These are phyloP conservation scores for Tachystola acroxantha DNA, from an alignment of 2,888 invertebrate genomes.

Conservation along the genomic window DNA sequence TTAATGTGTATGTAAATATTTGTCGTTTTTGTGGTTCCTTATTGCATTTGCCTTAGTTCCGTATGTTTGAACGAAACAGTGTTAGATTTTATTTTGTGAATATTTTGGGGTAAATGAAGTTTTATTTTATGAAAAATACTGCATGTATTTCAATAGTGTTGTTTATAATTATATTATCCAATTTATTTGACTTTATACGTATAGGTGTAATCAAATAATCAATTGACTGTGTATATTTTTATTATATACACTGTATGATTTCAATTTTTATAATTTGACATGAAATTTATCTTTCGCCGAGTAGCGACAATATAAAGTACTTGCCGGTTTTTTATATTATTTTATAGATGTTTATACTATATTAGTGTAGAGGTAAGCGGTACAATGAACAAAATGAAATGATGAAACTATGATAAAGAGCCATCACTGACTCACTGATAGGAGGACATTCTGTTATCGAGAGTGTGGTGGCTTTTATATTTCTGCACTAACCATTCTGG, in stretches of 20 bases:
- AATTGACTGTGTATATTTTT: not conserved
- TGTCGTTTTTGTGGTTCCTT: slow-evolving; percentile 55
- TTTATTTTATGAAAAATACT: not conserved
- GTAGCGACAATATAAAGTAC: not conserved
- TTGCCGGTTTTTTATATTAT: not conserved
- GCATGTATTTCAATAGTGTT: not conserved
- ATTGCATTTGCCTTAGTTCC: slow-evolving; percentile 61
- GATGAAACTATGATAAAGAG: too few relatives aligned
- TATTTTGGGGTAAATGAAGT: slow-evolving; percentile 6
- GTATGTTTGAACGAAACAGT: too few relatives aligned
- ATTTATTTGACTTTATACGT: not conserved
- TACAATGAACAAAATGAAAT: too few relatives aligned
- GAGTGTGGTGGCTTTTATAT: not conserved
- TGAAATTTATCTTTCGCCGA: not conserved
- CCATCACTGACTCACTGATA: too few relatives aligned
- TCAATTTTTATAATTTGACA: not conserved
- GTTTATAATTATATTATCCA: not conserved
- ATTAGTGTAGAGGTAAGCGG: too few relatives aligned
- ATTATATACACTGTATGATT: not conserved
- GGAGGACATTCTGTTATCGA: not conserved
- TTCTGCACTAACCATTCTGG: slow-evolving; percentile 2
- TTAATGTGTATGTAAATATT: slow-evolving; percentile 1
- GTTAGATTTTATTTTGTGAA: slow-evolving; percentile 12
- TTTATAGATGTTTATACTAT: not conserved
- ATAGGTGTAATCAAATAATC: not conserved